Evolutionary conservation across 2,888 invertebrate genomes (phyloP).

Genomic region (Hydrotaea cyrtoneurina): DNA sequence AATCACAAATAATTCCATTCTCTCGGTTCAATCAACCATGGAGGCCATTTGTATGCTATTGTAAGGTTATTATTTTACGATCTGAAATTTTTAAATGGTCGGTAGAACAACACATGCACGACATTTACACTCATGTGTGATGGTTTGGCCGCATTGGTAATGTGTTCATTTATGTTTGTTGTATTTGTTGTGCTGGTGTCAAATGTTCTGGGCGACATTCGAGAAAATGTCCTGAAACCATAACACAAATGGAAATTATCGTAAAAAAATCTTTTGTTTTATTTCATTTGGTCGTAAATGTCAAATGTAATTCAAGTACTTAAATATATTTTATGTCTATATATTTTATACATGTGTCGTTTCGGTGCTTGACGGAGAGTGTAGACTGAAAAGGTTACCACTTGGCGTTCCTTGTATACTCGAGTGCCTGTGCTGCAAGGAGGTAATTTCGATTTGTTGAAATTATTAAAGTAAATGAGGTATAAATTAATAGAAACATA

Average conservation of each 20-base stretch:
- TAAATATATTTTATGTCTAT: conserved; percentile 57
- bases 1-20: conserved; percentile 62
- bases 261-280: conserved; percentile 71
- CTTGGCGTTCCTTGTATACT: too few species aligned
- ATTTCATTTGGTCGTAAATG: conserved; percentile 75
- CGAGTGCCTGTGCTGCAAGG: too few species aligned
- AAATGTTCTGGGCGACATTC: conserved; percentile 61
- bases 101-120: too few species aligned
- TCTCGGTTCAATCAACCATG: conserved; percentile 23
- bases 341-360: conserved; percentile 12
- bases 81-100: conserved; percentile 34
- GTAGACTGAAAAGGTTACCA: too few species aligned
- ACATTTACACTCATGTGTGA: too few species aligned
- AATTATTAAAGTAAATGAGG: too few species aligned
- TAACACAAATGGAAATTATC: conserved; percentile 74
- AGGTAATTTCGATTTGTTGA: too few species aligned
- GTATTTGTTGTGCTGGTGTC: neutral
- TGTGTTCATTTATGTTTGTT: conserved; percentile 29
- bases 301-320: conserved; percentile 76
- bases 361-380: too few species aligned
- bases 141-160: conserved; percentile 14
- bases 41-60: conserved; percentile 34
- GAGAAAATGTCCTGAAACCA: conserved; percentile 70
- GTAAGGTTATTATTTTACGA: conserved; percentile 59
- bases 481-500: too few species aligned